These are phyloP conservation scores for Drosophila ficusphila DNA, from an alignment of 1,140 invertebrate species.

Conservation along the genomic window DNA sequence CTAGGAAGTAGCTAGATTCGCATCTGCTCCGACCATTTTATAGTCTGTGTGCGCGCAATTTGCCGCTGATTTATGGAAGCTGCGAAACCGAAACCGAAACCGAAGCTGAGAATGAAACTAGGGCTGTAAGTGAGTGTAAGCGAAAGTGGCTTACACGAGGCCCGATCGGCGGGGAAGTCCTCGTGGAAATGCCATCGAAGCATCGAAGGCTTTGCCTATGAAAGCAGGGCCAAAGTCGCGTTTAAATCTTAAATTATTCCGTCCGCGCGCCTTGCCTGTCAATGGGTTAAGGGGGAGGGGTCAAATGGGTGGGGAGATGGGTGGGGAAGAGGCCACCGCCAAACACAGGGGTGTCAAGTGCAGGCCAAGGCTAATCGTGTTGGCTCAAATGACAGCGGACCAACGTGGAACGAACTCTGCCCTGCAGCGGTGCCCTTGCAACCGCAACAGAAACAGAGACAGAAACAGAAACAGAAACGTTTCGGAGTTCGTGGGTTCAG, in stretches of 20 bases:
- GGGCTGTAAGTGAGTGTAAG: conserved; percentile 4
- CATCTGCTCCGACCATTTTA: not conserved
- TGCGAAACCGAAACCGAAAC: not conserved
- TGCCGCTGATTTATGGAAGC: conserved; percentile 58
- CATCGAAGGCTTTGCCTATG: not conserved
- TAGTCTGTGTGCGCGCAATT: conserved; percentile 26
- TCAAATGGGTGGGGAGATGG: too few species aligned
- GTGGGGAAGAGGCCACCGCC: too few species aligned
- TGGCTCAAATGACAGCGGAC: conserved; percentile 47
- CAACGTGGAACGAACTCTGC: conserved; percentile 35
- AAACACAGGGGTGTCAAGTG: not conserved
- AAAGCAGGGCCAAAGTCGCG: not conserved
- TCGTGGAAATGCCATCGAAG: not conserved
- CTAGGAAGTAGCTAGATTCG: not conserved
- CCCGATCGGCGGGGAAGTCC: not conserved
- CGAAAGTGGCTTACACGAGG: conserved; percentile 22
- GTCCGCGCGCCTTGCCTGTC: conserved; percentile 23
- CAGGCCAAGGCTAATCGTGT: conserved; percentile 59
- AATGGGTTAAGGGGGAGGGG: conserved; percentile 61
- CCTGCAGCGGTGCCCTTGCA: conserved; percentile 24
- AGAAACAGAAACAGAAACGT: too few species aligned
- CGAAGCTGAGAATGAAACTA: too few species aligned
- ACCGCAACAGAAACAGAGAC: conserved; percentile 29
- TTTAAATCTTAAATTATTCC: conserved; percentile 10
- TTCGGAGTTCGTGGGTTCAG: too few species aligned